phyloP scores from a whole-genome alignment of 2,113 vertebrate genomes.

The Podiceps cristatus region DNA sequence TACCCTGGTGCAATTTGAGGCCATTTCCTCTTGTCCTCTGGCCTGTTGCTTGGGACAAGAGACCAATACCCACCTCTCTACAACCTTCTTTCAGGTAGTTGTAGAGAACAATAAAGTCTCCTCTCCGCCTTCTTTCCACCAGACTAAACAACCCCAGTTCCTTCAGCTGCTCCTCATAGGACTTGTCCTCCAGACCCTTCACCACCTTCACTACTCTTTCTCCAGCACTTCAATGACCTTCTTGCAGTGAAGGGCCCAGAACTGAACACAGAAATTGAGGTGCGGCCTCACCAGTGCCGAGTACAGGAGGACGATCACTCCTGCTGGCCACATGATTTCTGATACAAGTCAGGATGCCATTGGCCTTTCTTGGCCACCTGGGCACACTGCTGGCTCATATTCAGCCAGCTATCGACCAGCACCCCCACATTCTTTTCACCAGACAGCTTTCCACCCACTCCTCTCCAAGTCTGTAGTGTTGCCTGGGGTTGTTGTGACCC shows the following conservation, averaged over 20 bases:
- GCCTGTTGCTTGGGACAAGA: not conserved
- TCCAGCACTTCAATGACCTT: not conserved
- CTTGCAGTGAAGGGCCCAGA: no score
- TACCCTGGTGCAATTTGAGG: not conserved
- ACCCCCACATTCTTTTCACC: not conserved
- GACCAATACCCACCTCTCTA: rapidly evolving
- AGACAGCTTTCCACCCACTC: not conserved
- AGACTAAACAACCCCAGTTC: no score
- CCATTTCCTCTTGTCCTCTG: not conserved
- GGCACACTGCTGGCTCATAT: not conserved
- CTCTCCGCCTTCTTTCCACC: no score
- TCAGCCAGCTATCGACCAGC: rapidly evolving
- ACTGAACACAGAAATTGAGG: not conserved
- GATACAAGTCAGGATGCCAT: not conserved
- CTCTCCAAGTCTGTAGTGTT: not conserved
- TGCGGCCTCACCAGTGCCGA: rapidly evolving
- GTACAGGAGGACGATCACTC: not conserved
- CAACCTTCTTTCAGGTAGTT: not conserved
- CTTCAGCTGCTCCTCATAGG: not conserved
- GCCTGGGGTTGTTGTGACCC: no score
- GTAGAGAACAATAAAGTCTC: not conserved
- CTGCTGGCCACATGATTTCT: not conserved
- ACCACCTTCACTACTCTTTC: no score
- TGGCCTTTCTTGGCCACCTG: not conserved
- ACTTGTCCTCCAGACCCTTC: not conserved